Percentiles rank a stretch among this genome's conserved stretches.
phyloP scores from a whole-genome alignment of 2,888 invertebrate species.

The Volucella inanis region DNA sequence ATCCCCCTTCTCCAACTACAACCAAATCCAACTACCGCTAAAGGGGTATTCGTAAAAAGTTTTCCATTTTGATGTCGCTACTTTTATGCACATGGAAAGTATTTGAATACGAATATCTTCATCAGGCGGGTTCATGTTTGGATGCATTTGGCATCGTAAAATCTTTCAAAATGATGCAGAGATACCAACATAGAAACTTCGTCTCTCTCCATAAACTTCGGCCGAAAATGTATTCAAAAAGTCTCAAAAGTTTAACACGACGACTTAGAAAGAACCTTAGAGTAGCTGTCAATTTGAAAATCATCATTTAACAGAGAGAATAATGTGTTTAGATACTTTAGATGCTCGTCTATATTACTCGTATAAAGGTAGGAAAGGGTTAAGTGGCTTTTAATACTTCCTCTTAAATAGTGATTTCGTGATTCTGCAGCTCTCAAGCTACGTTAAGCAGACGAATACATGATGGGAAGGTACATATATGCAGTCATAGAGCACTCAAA shows the following conservation, averaged over 20 bases:
- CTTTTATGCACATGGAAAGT: conserved; percentile 53
- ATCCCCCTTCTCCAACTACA: neutral
- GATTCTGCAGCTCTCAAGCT: no score
- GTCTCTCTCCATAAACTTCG: neutral
- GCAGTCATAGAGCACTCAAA: no score
- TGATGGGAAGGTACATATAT: no score
- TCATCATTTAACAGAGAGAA: conserved; percentile 69
- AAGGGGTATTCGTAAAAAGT: conserved; percentile 40
- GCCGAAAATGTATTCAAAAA: conserved; percentile 54
- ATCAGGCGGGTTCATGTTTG: conserved; percentile 48
- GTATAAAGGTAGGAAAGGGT: conserved; percentile 21
- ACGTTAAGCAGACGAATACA: no score
- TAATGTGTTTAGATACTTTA: conserved; percentile 9
- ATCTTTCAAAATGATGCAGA: neutral
- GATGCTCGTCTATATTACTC: no score
- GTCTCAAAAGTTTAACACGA: conserved; percentile 55
- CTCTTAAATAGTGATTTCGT: conserved; percentile 35
- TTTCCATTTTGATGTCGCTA: conserved; percentile 50
- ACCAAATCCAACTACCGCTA: conserved; percentile 13
- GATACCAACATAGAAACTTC: no score
- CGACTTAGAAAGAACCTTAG: conserved; percentile 57
- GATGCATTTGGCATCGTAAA: conserved; percentile 69
- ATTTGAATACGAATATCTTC: neutral
- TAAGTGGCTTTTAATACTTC: conserved; percentile 75
- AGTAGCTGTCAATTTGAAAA: conserved; percentile 75